These are phyloP conservation scores for honey bee (Apis mellifera) DNA, from an alignment of 1,140 invertebrate genomes.

Conservation along the genomic window Amel_HAv3.1 CM009933.2:7086501-7087000, in stretches of 20 bases:
- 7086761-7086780: too few species aligned
- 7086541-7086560: too few species aligned
- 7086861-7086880: neutral
- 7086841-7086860: slow-evolving; percentile 3
- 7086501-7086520: slow-evolving; percentile 16
- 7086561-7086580: slow-evolving; percentile 44
- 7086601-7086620: slow-evolving; percentile 51
- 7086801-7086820: neutral
- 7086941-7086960: slow-evolving; percentile 31
- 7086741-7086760: neutral
- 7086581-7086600: slow-evolving; percentile 49
- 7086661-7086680: neutral
- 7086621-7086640: slow-evolving; percentile 54
- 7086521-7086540: too few species aligned
- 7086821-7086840: neutral
- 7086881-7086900: slow-evolving; percentile 16
- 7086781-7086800: too few species aligned
- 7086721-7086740: too few species aligned
- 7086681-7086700: neutral
- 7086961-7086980: slow-evolving; percentile 61
- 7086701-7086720: neutral
- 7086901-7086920: slow-evolving; percentile 9
- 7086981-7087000: slow-evolving; percentile 67
- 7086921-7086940: slow-evolving; percentile 29
- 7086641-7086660: neutral